Conservation (phyloP, 2,888 invertebrate species). For the Spodoptera picta region DNA sequence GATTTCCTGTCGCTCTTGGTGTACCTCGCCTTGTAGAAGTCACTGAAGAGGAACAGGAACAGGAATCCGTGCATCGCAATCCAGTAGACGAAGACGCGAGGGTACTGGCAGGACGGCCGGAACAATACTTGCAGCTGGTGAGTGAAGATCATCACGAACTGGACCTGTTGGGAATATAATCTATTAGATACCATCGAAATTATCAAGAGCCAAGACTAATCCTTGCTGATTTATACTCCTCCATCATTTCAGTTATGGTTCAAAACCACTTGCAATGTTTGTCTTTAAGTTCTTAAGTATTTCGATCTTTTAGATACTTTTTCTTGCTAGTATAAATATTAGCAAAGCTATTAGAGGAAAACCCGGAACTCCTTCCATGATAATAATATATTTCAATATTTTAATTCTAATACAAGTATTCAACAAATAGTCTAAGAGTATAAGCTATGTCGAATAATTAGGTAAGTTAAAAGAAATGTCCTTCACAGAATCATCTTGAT, state of each 20-base stretch:
- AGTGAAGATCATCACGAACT: conserved; percentile 96
- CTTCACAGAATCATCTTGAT: too few relatives aligned
- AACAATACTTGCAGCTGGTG: conserved; percentile 97
- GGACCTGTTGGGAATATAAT: conserved; percentile 89
- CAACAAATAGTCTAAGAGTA: too few relatives aligned
- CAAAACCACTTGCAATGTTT: too few relatives aligned
- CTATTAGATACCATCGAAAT: neutral
- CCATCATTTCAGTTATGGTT: too few relatives aligned
- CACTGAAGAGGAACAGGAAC: conserved; percentile 97
- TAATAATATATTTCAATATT: neutral
- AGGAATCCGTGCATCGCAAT: conserved; percentile 97
- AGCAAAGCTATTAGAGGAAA: neutral
- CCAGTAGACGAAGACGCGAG: conserved; percentile 96
- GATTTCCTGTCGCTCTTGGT: conserved; percentile 77
- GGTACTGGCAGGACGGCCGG: conserved; percentile 97
- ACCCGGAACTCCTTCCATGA: conserved; percentile 6
- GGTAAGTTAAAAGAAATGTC: too few relatives aligned
- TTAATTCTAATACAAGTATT: neutral
- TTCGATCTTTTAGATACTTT: conserved; percentile 8
- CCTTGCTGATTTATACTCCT: too few relatives aligned
- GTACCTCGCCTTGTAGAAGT: conserved; percentile 97
- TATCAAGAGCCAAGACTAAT: too few relatives aligned
- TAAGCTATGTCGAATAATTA: too few relatives aligned
- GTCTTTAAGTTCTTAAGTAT: too few relatives aligned
- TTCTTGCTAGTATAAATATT: conserved; percentile 4